Evolutionary conservation across 2,888 invertebrate species (phyloP), one percentile per base, ranked within the genome.

Genomic region (Pyrocoelia pectoralis): DNA sequence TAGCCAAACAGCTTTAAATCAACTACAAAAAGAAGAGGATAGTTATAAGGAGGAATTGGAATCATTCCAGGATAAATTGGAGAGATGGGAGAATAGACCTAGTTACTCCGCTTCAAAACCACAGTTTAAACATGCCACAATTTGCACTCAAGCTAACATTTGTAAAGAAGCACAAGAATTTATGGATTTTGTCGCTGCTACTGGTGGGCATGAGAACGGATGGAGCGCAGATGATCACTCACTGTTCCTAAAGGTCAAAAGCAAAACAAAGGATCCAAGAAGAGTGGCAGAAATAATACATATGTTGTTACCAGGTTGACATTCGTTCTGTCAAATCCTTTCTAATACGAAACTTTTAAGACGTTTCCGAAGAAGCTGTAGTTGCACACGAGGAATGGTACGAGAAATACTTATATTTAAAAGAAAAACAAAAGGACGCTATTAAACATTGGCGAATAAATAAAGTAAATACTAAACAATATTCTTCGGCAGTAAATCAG

Each of bases 181-280:
- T 73, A 83, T 86, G 79, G 83, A 84, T 29, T 87, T 86, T 71
- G 74, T 87, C 69, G 77, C 74, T 56, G 78, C 76, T 53, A 84
- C 79, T 68, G 80, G 80, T 24, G 85, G 84, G 19, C 84, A 84
- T 40, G 83, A 83, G 60, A 86, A 86, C 55, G 86, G 86, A 12
- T 88, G 87, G 87, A 78, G 81, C 59, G 81, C 82, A 71, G 85
- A 84, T 59, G 84, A 86, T 68, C 87, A 88, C 72, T 83, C 83
- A 50, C 76, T 84, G 61, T 87, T 87, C 75, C 71, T 83, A 46
- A 83, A 83, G 71, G 66, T 74, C 10, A 74, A 76, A 57, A 69
- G 66, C 8, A 80, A 77, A 71, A 74, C 74, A 56, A 76, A 74
- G 65, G 65, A 72, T 58, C 52, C 69, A n/a, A 69, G 73, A 10